Percentiles rank a stretch among this genome's conserved stretches.
These are phyloP conservation scores for Clitarchus hookeri DNA, from an alignment of 2,888 invertebrate species.

Conservation along the genomic window DNA sequence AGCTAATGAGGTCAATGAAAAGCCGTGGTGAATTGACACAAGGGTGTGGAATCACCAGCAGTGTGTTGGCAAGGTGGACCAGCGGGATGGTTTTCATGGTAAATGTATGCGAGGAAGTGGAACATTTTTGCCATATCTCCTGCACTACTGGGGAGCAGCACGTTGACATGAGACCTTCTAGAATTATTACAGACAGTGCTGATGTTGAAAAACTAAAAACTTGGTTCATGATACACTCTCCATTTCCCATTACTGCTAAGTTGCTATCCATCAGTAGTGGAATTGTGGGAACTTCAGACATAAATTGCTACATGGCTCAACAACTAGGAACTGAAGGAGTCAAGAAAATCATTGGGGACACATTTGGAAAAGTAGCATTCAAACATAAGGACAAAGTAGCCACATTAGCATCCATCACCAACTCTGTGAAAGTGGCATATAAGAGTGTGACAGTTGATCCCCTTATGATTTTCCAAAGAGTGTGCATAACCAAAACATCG, in stretches of 20 bases:
- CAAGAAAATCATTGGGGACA: conserved; percentile 34
- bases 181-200: background rate
- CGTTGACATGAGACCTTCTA: too few relatives aligned
- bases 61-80: background rate
- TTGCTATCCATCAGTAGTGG: conserved; percentile 31
- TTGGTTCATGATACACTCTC: background rate
- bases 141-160: too few relatives aligned
- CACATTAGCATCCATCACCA: background rate
- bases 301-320: conserved; percentile 43
- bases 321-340: conserved; percentile 38
- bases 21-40: background rate
- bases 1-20: background rate
- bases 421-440: background rate
- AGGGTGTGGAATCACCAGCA: background rate
- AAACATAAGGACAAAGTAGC: too few relatives aligned
- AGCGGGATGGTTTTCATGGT: background rate
- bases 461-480: background rate
- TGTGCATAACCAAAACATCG: background rate
- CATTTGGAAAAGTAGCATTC: too few relatives aligned
- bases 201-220: conserved; percentile 15
- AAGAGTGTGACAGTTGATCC: background rate
- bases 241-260: conserved; percentile 20
- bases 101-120: too few relatives aligned
- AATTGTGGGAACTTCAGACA: conserved; percentile 39
- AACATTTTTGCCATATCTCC: too few relatives aligned